Base-by-base conservation (phyloP, 2,797 vertebrate genomes). In the Glyptemys insculpta region DNA sequence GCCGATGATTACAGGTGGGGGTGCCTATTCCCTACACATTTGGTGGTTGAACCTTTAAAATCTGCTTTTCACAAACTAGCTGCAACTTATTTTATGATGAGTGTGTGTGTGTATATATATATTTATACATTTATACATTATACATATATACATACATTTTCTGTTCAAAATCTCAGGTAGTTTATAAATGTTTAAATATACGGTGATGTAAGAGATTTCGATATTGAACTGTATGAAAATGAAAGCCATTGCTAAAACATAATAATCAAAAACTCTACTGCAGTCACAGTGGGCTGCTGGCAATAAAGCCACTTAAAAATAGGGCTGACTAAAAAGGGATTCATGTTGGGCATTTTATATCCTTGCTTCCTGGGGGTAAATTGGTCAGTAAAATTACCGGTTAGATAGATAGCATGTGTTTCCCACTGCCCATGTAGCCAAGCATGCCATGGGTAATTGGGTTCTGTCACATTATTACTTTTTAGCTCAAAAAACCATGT, bases 131-230 rank as follows among this genome's bases (percentile, higher is more conserved):
- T 16, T 53, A 53, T 53, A 53, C 7, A 53, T 54, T 27, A 23
- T 56, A 25, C 93, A 9, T 89, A 53, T 53, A 53, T 19, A 53
- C 54, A 25, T 10, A 54, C 23, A 54, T 50, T 65, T 68, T 95
- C 80, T 90, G 79, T 85, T 94, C 78, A 92, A 82, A 90, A 93
- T 37, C 78, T 88, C 47, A 29, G 74, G 0, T 82, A 94, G 65
- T 96, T 96, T 96, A 90, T 93, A 95, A 96, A 96, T 89, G 54
- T 96, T 96, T 96, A 94, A 81, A 76, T 86, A 14, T 41, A 74
- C 80, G 34, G 23, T 44, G 62, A 85, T 72, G 74, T 2, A 81
- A 92, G 92, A 88, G 83, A 89, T 1, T 16, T 65, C 5, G 5
- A 89, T 92, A 92, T 88, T 86, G 88, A 91, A 12, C 47, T 80